Evolutionary conservation across 2,888 invertebrate genomes (phyloP).

Genomic region (Panopea generosa): DNA sequence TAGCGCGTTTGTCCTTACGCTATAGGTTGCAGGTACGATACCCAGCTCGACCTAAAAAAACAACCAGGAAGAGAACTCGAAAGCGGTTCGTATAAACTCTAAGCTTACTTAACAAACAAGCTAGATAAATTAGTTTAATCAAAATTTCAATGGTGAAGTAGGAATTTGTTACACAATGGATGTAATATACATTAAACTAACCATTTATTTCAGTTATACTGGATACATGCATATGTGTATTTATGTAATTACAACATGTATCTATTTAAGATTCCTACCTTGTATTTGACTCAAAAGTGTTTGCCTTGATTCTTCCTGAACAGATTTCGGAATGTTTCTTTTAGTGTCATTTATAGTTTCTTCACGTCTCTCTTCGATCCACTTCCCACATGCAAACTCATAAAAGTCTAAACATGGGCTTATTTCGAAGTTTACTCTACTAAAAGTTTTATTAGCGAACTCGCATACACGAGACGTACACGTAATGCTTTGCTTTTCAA

Average conservation of each 20-base stretch:
- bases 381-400: conserved; percentile 46
- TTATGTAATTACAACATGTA: too few species aligned
- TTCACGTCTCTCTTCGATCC: conserved; percentile 9
- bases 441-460: conserved; percentile 25
- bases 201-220: too few species aligned
- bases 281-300: conserved; percentile 26
- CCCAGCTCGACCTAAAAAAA: too few species aligned
- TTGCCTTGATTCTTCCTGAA: conserved; percentile 31
- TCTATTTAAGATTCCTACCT: too few species aligned
- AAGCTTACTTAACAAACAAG: too few species aligned
- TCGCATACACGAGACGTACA: conserved; percentile 15
- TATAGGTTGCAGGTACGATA: too few species aligned
- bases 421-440: conserved; percentile 26
- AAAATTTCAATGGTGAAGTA: too few species aligned
- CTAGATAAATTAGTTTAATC: too few species aligned
- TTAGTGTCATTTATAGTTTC: not conserved
- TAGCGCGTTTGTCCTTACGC: too few species aligned
- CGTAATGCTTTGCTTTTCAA: conserved; percentile 4
- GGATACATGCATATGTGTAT: too few species aligned
- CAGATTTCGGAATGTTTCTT: conserved; percentile 18
- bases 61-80: too few species aligned
- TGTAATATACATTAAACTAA: not conserved
- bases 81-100: too few species aligned
- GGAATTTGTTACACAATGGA: not conserved
- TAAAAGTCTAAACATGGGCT: conserved; percentile 45